Evolutionary conservation across 1,140 invertebrate species (phyloP).

Genomic region (Drosophila teissieri): DNA sequence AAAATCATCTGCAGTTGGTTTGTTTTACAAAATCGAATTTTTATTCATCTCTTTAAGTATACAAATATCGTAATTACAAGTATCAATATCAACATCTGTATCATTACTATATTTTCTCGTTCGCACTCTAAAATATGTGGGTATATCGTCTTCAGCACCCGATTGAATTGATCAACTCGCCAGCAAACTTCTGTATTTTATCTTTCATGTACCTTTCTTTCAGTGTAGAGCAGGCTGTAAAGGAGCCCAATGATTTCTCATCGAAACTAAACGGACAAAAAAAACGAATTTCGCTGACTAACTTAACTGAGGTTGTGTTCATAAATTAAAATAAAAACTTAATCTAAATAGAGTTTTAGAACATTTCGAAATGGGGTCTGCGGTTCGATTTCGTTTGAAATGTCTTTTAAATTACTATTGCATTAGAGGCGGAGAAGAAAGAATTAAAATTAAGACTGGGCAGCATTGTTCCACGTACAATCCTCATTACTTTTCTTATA

Average conservation of each 20-base stretch:
- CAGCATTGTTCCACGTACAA: constrained; percentile 42
- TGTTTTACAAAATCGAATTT: constrained; percentile 68
- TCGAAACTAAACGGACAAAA: constrained; percentile 20
- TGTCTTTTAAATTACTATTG: constrained; percentile 43
- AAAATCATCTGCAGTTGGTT: not conserved
- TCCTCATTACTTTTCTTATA: constrained; percentile 31
- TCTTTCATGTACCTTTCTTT: constrained; percentile 6
- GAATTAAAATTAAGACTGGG: constrained; percentile 63
- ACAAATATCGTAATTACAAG: constrained; percentile 65
- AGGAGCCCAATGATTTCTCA: constrained; percentile 45
- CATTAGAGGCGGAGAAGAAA: constrained; percentile 33
- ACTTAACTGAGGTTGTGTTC: constrained; percentile 41
- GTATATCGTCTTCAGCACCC: constrained; percentile 58
- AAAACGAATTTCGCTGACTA: constrained; percentile 19
- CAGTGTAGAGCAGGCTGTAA: constrained; percentile 57
- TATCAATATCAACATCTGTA: constrained; percentile 66
- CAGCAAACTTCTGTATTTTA: not conserved
- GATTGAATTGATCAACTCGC: constrained; percentile 32
- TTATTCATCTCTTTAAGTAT: constrained; percentile 69
- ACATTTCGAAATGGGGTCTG: constrained; percentile 11
- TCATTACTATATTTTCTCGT: constrained; percentile 28
- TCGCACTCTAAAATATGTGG: constrained; percentile 34
- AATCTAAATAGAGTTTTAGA: constrained; percentile 22
- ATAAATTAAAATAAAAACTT: constrained; percentile 55
- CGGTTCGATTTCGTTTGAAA: constrained; percentile 33